These are phyloP conservation scores for Platycheirus albimanus DNA, from an alignment of 2,888 invertebrate species.

Conservation along the genomic window DNA sequence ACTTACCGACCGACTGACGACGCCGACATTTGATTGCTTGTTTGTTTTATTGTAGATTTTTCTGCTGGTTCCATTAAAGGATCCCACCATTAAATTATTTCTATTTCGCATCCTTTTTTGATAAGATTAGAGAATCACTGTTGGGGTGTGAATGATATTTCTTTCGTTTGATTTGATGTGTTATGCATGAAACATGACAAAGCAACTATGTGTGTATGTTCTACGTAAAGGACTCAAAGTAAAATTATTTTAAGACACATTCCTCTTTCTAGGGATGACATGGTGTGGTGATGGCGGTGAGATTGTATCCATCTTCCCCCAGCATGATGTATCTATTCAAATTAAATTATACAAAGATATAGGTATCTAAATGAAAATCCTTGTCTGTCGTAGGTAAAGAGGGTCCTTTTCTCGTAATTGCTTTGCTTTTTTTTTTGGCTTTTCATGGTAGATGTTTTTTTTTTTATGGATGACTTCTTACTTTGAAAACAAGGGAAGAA, in stretches of 20 bases:
- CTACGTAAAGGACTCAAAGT: background rate
- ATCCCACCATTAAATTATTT: background rate
- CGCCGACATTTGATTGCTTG: background rate
- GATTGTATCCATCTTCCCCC: background rate
- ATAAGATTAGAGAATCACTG: background rate
- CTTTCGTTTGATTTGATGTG: background rate
- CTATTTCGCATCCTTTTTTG: background rate
- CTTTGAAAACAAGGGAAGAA: background rate
- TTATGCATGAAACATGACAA: too few relatives aligned
- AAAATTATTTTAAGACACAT: slow-evolving; percentile 1
- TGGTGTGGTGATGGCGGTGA: too few relatives aligned
- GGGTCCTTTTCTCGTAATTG: background rate
- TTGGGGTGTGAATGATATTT: slow-evolving; percentile 2
- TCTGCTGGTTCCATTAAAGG: background rate
- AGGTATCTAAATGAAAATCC: too few relatives aligned
- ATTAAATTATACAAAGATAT: slow-evolving; percentile 6
- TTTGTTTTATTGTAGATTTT: background rate
- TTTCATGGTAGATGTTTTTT: background rate
- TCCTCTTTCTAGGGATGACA: background rate
- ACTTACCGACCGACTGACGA: background rate
- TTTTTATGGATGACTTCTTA: background rate
- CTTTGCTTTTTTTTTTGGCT: background rate
- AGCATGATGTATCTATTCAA: background rate
- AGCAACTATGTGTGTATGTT: background rate
- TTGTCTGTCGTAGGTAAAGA: background rate